A percentile compares a stretch with the other conserved stretches of the same genome.
Conservation (phyloP, 2,888 invertebrate species). For the Helobdella robusta region DNA sequence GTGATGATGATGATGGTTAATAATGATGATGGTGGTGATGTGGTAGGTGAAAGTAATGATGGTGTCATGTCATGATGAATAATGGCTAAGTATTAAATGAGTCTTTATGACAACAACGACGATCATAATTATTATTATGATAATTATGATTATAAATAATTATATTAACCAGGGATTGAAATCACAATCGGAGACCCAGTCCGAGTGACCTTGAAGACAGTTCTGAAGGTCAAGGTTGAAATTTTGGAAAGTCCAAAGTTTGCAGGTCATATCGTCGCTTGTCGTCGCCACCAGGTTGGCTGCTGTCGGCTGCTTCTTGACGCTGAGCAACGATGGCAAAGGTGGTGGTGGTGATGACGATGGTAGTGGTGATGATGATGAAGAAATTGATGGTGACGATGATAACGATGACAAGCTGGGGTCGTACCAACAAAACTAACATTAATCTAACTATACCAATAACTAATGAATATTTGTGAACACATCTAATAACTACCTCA, state of each 20-base stretch:
- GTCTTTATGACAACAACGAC: background rate
- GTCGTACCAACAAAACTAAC: too few relatives aligned
- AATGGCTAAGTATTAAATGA: background rate
- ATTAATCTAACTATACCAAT: too few relatives aligned
- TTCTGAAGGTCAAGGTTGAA: constrained; percentile 48
- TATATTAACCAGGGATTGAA: constrained; percentile 48
- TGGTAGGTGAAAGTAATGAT: background rate
- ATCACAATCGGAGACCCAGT: constrained; percentile 49
- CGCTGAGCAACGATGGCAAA: constrained; percentile 36
- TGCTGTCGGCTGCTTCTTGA: constrained; percentile 48
- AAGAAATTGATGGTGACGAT: too few relatives aligned
- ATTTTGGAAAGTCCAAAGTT: constrained; percentile 49
- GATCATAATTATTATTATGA: background rate
- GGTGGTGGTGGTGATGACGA: too few relatives aligned
- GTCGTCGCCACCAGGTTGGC: constrained; percentile 46
- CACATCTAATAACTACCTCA: too few relatives aligned
- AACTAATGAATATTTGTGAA: too few relatives aligned
- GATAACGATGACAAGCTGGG: too few relatives aligned
- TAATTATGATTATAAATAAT: background rate
- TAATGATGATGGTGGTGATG: background rate
- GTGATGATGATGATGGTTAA: background rate
- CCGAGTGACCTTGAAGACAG: constrained; percentile 45
- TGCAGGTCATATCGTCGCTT: constrained; percentile 50
- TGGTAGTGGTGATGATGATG: too few relatives aligned
- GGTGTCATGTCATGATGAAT: background rate